A percentile compares a stretch with the other conserved stretches of the same genome.
Conservation (phyloP, 1,140 invertebrate genomes). For the Hylyphantes graminicola region DNA sequence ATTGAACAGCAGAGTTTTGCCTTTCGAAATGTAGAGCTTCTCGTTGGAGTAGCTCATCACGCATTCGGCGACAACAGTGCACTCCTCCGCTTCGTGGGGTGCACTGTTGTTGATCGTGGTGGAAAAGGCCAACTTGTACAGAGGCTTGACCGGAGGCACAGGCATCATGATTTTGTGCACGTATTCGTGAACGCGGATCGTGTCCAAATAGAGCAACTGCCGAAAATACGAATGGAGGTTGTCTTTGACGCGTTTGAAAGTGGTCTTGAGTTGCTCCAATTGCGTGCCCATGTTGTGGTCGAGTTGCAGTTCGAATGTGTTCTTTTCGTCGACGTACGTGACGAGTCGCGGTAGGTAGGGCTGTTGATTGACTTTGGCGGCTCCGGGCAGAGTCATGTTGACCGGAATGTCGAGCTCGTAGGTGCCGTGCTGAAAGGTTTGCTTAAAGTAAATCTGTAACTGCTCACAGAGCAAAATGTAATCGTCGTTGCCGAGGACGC, state of each 20-base stretch:
- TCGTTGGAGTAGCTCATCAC: no score
- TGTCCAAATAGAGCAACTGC: no score
- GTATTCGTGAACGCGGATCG: no score
- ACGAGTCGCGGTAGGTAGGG: neutral
- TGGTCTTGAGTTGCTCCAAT: neutral
- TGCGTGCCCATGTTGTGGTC: no score
- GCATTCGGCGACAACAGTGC: neutral
- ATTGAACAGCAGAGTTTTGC: no score
- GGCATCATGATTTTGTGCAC: no score
- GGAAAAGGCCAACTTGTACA: neutral
- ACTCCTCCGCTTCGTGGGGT: neutral
- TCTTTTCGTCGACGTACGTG: slow-evolving; percentile 28
- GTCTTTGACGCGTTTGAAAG: slow-evolving; percentile 18
- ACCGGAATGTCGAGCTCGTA: neutral
- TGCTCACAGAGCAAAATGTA: slow-evolving; percentile 7
- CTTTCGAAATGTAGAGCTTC: no score
- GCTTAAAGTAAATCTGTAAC: neutral
- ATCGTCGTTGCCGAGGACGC: slow-evolving; percentile 7
- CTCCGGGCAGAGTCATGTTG: neutral
- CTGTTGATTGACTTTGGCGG: neutral
- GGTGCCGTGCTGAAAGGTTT: no score
- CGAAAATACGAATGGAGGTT: slow-evolving; percentile 21
- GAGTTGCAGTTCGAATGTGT: neutral
- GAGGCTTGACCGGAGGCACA: neutral
- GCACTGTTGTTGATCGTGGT: neutral